Evolutionary conservation across 2,797 vertebrate species (phyloP), one percentile per base, ranked within the genome.

Genomic region (Macrochelys suwanniensis): DNA sequence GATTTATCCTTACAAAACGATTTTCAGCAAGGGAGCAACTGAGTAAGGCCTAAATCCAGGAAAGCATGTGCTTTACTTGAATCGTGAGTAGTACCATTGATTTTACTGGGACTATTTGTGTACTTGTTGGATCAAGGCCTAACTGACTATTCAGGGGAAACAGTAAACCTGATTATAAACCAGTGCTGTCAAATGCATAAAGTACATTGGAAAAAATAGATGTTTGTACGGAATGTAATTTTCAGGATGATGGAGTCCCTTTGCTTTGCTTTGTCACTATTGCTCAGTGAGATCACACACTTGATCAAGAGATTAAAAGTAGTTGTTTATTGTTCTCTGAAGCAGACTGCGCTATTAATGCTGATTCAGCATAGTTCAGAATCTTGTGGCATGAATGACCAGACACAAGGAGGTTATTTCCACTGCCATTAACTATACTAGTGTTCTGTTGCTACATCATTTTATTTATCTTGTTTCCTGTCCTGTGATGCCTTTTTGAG

Each of bases 231-330:
- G 74, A 47, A 61, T 82, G 11, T 59, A 45, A 13, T 33, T 4
- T 86, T 94, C 77, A 68, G 82, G 47, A 12, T 25, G 61, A 42
- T 0, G 1, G 3, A 4, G 26, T 88, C 51, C 74, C 42, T 31
- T 76, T 76, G 57, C 61, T 77, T 78, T 79, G n/a, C 65, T 87
- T 84, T 57, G 71, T 92, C 19, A 3, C 26, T 80, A 42, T 47
- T 80, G 87, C 5, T 77, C 11, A 21, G 0, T 51, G 61, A 19
- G 6, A 57, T n/a, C 28, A 16, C 74, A 51, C 59, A 85, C 25
- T 31, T 57, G 89, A 95, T 82, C 28, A 49, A 84, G 83, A 81
- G 65, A 57, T 90, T 59, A 74, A 33, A 56, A 92, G 54, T 54
- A 71, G 21, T 49, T 8, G 2, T 77, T 57, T 1, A 0, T 51